Evolutionary conservation across 2,888 invertebrate species (phyloP), one percentile per base, ranked within the genome.

Genomic region (Oscheius sp.): DNA sequence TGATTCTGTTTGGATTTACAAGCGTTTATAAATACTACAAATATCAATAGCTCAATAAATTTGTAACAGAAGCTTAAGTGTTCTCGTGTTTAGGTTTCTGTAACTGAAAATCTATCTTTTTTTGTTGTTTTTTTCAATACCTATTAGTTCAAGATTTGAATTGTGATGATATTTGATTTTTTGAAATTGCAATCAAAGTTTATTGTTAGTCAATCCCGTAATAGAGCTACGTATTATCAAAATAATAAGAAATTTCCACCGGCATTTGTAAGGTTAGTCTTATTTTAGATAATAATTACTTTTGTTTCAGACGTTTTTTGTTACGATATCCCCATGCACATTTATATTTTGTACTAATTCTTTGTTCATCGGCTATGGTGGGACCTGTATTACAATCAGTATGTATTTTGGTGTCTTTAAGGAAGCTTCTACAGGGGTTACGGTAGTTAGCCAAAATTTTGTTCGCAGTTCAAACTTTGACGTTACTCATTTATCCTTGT

Each of bases 1-100:
- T 56, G 84, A 84, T 68, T 72, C 83, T 12, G 82, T 82, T 3
- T 84, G 84, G 84, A 74, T 83, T 3, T 84, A 84, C 67, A 30
- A 71, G 73, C 51, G 36, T 20, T 22, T 67, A 6, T 28, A 22
- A n/a, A 38, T 6, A 22, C 41, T 14, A 17, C 12, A 14, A 2
- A 41, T 12, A 17, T 28, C 38, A 14, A 17, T n/a, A n/a, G n/a
- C n/a, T n/a, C n/a, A n/a, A n/a, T n/a, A 41, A 41, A 12, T 14
- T 20, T 41, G 26, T 26, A 38, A 51, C 45, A 22, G 14, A 54
- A 24, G 22, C 24, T 47, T 47, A 2, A 6, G 22, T 47, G 14
- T 32, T 32, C 6, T 54, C 9, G 22, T 24, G 12, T 20, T 14
- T 24, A 12, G 9, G 45, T 49, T 49, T 26, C 33, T n/a, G 32